Base-by-base conservation (phyloP, 2,888 invertebrate species). In the Andricus quercusramuli region DNA sequence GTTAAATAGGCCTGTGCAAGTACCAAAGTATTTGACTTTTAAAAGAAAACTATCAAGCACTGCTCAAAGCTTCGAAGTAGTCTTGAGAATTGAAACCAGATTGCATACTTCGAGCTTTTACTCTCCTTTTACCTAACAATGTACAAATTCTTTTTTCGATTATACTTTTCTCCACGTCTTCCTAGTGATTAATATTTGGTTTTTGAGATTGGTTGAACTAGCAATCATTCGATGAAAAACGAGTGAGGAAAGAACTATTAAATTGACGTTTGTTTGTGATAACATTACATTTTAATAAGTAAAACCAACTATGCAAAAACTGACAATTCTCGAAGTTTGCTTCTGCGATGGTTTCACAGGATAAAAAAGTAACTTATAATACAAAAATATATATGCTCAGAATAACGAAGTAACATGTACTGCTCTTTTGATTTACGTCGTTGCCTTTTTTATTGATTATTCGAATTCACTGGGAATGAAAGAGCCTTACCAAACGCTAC, bases 401-500 rank as follows among this genome's bases (percentile, higher is more conserved):
- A 74, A 51, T 74, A 56, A 74, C 32, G 56, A 51, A 74, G 51
- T 74, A 56, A 56, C 41, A 41, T 56, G 32, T 25, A 59, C 59
- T 74, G 51, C 51, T 47, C 32, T 29, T 51, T 56, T 56, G n/a
- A 74, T 74, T 74, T 56, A 51, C 51, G 74, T 74, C 32, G 32
- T 51, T 56, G 74, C 37, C 32, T 51, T 74, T 74, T 74, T 56
- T 5, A n/a, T 70, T 70, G 51, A 64, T 76, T 47, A 78, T 79
- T 79, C 62, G 76, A 47, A 41, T 37, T 74, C 15, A 74, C 37
- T 74, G 56, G 56, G 32, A 74, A 47, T 74, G 32, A 74, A 80
- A 78, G 79, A 80, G 82, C 80, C 41, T 68, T 80, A 76, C 11
- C 77, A 77, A 70, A 59, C 79, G 44, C 59, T 68, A 37, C 64